These are phyloP conservation scores for Clunio marinus DNA, from an alignment of 2,888 invertebrate genomes.

Conservation along the genomic window DNA sequence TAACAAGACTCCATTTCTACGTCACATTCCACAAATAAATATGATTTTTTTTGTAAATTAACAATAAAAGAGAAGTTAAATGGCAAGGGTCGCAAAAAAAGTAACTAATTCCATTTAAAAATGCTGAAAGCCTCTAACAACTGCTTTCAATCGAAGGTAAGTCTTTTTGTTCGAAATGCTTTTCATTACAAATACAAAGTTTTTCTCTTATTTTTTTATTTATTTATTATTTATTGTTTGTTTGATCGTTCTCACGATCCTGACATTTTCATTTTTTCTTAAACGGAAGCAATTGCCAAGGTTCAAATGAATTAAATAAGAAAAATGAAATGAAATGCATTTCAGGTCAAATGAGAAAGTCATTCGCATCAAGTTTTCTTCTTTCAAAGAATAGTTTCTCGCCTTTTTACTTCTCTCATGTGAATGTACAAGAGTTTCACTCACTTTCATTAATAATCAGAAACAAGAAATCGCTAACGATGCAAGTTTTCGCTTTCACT, in stretches of 20 bases:
- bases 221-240: background rate
- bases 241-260: background rate
- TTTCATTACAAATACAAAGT: background rate
- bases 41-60: background rate
- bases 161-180: background rate
- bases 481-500: background rate
- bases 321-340: background rate
- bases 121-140: too few relatives aligned
- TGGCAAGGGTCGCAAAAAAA: too few relatives aligned
- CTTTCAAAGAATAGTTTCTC: background rate
- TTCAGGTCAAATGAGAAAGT: constrained; percentile 14
- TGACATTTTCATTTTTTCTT: background rate
- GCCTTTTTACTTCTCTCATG: too few relatives aligned
- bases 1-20: too few relatives aligned
- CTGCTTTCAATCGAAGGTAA: background rate
- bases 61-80: background rate
- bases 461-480: background rate
- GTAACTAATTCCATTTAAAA: too few relatives aligned
- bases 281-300: constrained; percentile 2
- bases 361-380: background rate
- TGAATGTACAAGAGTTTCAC: background rate
- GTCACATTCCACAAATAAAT: background rate
- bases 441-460: background rate
- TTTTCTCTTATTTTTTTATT: too few relatives aligned
- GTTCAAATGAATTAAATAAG: background rate